Evolutionary conservation across 2,888 invertebrate genomes (phyloP).

Genomic region (Isotomurus palustris): DNA sequence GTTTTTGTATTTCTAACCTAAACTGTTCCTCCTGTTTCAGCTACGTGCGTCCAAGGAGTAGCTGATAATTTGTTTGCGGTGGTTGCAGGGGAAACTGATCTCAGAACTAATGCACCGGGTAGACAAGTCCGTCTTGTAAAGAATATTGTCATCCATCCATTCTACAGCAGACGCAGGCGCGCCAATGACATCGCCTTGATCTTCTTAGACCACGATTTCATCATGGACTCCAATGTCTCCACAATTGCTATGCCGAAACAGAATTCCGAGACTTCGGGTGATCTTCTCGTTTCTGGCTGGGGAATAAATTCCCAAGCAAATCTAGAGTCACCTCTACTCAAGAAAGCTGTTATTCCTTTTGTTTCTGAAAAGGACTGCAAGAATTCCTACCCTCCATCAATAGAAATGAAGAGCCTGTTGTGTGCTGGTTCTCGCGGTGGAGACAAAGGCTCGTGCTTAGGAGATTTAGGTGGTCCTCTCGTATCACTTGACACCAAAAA

Average conservation of each 20-base stretch:
- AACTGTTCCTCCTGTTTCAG: slow-evolving; percentile 7
- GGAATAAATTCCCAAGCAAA: slow-evolving; percentile 29
- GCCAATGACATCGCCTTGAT: slow-evolving; percentile 44
- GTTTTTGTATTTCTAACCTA: too few species aligned
- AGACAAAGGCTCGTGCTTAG: slow-evolving; percentile 22
- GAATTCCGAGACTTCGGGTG: slow-evolving; percentile 16
- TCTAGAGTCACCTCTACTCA: slow-evolving; percentile 12
- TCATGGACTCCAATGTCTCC: slow-evolving; percentile 26
- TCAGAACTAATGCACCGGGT: slow-evolving; percentile 1
- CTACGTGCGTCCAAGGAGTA: slow-evolving; percentile 19
- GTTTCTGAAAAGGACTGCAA: slow-evolving; percentile 27
- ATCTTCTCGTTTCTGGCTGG: slow-evolving; percentile 40
- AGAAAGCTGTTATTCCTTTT: slow-evolving; percentile 35
- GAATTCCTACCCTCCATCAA: slow-evolving; percentile 19
- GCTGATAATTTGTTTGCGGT: slow-evolving; percentile 4
- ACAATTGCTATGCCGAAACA: slow-evolving; percentile 36
- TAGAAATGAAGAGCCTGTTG: slow-evolving; percentile 17
- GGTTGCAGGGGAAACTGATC: slow-evolving; percentile 27
- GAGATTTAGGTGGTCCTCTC: slow-evolving; percentile 27
- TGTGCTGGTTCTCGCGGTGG: slow-evolving; percentile 28
- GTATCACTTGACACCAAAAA: slow-evolving; percentile 5
- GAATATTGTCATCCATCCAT: slow-evolving; percentile 27
- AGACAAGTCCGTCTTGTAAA: slow-evolving; percentile 23
- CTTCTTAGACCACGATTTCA: slow-evolving; percentile 21
- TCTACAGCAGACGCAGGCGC: slow-evolving; percentile 24